Evolutionary conservation across 1,140 invertebrate species (phyloP).

Genomic region (Drosophila melanica): DNA sequence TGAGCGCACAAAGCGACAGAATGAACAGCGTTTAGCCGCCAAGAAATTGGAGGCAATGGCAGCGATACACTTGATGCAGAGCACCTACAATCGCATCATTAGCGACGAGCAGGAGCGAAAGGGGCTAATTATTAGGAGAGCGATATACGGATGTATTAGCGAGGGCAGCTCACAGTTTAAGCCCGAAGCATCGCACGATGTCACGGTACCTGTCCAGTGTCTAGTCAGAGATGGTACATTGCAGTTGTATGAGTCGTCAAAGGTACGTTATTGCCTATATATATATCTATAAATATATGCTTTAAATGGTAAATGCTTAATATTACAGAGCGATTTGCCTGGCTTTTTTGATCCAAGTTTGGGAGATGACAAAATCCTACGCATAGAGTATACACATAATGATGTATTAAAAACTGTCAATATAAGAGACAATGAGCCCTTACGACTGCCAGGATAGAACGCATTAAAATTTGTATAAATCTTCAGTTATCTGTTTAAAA

Average conservation of each 20-base stretch:
- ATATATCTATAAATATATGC: too few species aligned
- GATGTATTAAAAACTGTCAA: constrained; percentile 91
- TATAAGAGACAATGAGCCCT: constrained; percentile 90
- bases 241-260: constrained; percentile 92
- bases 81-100: constrained; percentile 90
- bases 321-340: constrained; percentile 92
- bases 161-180: constrained; percentile 64
- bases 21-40: constrained; percentile 89
- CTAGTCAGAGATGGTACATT: constrained; percentile 96
- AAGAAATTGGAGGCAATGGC: constrained; percentile 92
- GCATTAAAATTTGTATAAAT: constrained; percentile 64
- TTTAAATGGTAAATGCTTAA: too few species aligned
- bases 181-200: constrained; percentile 89
- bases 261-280: constrained; percentile 86
- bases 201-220: constrained; percentile 96
- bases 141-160: constrained; percentile 91
- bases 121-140: constrained; percentile 94
- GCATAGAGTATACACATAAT: constrained; percentile 94
- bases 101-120: constrained; percentile 90
- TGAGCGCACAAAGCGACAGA: constrained; percentile 89
- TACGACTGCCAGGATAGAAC: constrained; percentile 88
- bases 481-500: constrained; percentile 69
- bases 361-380: constrained; percentile 95
- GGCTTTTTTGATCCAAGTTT: constrained; percentile 99
- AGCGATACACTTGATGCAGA: constrained; percentile 94